These are phyloP conservation scores for Delichon dasypus DNA, from an alignment of 2,797 vertebrate species.

Conservation along the genomic window DNA sequence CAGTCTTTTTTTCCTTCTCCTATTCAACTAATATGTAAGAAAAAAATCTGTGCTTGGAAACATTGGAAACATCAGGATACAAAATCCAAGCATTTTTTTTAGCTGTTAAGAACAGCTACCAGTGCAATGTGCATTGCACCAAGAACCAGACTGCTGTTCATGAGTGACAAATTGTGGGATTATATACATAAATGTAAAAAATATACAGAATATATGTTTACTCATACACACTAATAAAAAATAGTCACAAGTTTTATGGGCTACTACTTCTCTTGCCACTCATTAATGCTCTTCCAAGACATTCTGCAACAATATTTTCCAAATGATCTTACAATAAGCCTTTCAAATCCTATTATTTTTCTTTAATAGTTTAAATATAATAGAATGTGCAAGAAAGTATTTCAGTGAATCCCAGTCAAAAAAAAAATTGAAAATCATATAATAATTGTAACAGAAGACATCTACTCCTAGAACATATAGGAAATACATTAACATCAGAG, in stretches of 20 bases:
- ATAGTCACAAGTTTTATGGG: background rate
- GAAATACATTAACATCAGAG: background rate
- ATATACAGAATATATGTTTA: background rate
- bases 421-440: background rate
- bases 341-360: background rate
- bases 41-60: background rate
- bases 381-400: background rate
- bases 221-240: background rate
- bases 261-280: background rate
- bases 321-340: background rate
- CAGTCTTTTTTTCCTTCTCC: background rate
- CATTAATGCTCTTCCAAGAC: background rate
- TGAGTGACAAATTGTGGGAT: background rate
- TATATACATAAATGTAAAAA: background rate
- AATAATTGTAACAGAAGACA: background rate
- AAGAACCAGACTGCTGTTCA: background rate
- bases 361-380: background rate
- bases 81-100: background rate
- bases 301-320: background rate
- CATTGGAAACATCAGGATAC: background rate
- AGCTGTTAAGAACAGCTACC: background rate
- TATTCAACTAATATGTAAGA: background rate
- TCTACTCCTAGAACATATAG: background rate
- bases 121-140: background rate
- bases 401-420: rapidly evolving